Conservation (phyloP, 2,888 invertebrate species). For the Mesorhabditis sp. region DNA sequence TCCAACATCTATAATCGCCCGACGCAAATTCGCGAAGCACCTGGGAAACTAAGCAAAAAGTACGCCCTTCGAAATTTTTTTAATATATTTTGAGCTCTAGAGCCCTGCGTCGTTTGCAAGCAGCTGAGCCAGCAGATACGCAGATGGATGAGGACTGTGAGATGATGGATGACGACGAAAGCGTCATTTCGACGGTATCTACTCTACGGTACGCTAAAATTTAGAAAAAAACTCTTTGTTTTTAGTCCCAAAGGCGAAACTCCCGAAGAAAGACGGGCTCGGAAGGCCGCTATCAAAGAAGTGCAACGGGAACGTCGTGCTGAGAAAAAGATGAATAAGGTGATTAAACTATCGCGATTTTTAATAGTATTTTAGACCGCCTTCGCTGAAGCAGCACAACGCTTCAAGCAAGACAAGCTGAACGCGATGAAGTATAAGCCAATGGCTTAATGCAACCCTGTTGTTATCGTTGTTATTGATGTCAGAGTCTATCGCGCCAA, state of each 20-base stretch:
- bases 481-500: too few species aligned
- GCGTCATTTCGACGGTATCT: slow-evolving; percentile 20
- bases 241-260: slow-evolving; percentile 73
- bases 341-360: background rate
- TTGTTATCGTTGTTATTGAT: too few species aligned
- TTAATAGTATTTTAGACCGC: background rate
- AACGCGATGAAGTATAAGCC: too few species aligned
- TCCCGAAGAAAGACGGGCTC: slow-evolving; percentile 73
- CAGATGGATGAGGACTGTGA: slow-evolving; percentile 27
- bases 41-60: slow-evolving; percentile 2
- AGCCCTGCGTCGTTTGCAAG: slow-evolving; percentile 33
- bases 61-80: background rate
- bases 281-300: slow-evolving; percentile 77
- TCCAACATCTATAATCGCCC: slow-evolving; percentile 90
- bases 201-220: slow-evolving; percentile 24
- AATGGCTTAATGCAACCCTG: too few species aligned
- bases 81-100: slow-evolving; percentile 6
- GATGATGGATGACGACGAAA: slow-evolving; percentile 22
- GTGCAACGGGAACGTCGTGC: slow-evolving; percentile 65
- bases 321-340: slow-evolving; percentile 49
- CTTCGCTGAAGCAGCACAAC: background rate
- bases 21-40: slow-evolving; percentile 69
- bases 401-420: background rate
- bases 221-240: slow-evolving; percentile 9
- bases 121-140: slow-evolving; percentile 21